Base-by-base conservation (phyloP, 2,113 vertebrate genomes). In the Lanius ludovicianus region DNA sequence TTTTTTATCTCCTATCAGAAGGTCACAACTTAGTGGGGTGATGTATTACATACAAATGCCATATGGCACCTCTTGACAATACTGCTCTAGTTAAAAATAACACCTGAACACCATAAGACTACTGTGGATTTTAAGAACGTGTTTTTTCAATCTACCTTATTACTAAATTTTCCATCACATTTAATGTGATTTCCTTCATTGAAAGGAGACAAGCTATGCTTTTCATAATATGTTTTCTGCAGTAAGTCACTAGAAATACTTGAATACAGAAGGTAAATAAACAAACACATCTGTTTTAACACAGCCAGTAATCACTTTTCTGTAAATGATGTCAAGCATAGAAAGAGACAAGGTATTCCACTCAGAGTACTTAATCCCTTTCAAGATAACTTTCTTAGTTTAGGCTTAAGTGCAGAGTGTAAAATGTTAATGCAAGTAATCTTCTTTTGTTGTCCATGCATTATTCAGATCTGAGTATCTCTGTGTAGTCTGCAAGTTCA, bases 11-110 rank as follows among this genome's bases (percentile, higher is more conserved):
- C 42, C n/a, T 70, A 6, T 96, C 81, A 96, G 87, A 91, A 97
- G 95, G 95, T 90, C 92, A 75, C 23, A 81, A 35, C 8, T 1
- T 76, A 88, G 52, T 76, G 62, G 52, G 80, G 44, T 6, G 70
- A 93, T 71, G 71, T 59, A 95, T 95, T 93, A 30, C 86, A 84
- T 93, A 81, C 44, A 95, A 88, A 65, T 56, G 63, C 95, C 96
- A 95, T 96, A 97, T 96, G 96, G 95, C 65, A 93, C n/a, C 50
- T 76, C 52, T 73, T 91, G 85, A 93, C 70, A 92, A 24, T 68
- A 37, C 28, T 84, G 68, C 41, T 84, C 53, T 69, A 88, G 87
- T 91, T 94, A 97, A 93, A 96, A 93, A 95, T 96, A 93, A 80
- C 56, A 55, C 21, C 59, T 68, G 62, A 85, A 82, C 33, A 70